These are phyloP conservation scores for Sebastes schlegelii DNA, from an alignment of 2,113 vertebrate species.

Conservation along the genomic window DNA sequence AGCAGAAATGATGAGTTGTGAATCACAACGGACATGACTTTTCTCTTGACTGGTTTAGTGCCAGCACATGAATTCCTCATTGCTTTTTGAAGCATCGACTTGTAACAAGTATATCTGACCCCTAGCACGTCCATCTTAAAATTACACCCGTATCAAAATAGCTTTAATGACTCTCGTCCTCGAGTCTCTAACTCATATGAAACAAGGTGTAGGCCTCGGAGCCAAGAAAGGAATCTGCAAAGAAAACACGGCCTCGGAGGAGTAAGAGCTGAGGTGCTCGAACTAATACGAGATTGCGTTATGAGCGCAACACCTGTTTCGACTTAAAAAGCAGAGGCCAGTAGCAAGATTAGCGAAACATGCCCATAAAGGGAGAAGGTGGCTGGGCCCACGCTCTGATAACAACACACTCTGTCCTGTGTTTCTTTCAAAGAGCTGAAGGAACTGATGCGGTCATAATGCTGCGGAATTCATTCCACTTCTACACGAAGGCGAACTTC, in stretches of 20 bases:
- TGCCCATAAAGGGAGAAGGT: conserved; percentile 85
- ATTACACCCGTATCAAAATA: conserved; percentile 62
- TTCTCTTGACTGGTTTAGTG: conserved; percentile 29
- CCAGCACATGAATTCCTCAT: conserved; percentile 35
- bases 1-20: conserved; percentile 57
- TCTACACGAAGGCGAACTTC: conserved; percentile 45
- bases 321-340: conserved; percentile 80
- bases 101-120: conserved; percentile 59
- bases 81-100: conserved; percentile 38
- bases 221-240: conserved; percentile 76
- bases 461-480: conserved; percentile 73
- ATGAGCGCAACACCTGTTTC: conserved; percentile 81
- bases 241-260: conserved; percentile 70
- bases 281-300: conserved; percentile 70
- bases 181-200: conserved; percentile 57
- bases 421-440: conserved; percentile 74
- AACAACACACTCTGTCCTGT: conserved; percentile 63
- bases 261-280: conserved; percentile 60
- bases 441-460: conserved; percentile 75
- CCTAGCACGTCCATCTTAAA: conserved; percentile 41
- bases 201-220: conserved; percentile 51
- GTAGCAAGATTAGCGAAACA: conserved; percentile 84
- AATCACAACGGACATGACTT: conserved; percentile 47
- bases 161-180: conserved; percentile 52
- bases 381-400: conserved; percentile 74